Evolutionary conservation across 2,113 vertebrate species (phyloP).

Genomic region (Morone saxatilis): DNA sequence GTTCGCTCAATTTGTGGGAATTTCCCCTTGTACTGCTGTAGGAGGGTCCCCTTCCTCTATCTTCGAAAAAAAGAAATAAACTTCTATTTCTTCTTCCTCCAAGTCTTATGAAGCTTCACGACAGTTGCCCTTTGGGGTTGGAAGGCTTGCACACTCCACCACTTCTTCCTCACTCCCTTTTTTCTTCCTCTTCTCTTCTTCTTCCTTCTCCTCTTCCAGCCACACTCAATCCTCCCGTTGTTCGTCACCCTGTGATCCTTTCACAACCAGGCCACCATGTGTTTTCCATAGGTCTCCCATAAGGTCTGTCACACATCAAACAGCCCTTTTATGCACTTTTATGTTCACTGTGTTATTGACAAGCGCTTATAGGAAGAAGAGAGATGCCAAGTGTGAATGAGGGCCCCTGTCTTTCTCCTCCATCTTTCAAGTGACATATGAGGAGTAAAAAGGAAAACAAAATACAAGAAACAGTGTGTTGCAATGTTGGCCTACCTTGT

Average conservation of each 20-base stretch:
- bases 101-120: conserved; percentile 41
- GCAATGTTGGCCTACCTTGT: background rate
- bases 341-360: conserved; percentile 41
- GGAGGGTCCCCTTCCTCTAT: conserved; percentile 47
- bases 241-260: conserved; percentile 58
- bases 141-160: conserved; percentile 32
- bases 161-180: conserved; percentile 34
- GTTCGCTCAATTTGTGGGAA: conserved; percentile 57
- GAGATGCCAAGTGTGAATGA: conserved; percentile 31
- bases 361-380: background rate
- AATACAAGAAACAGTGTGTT: background rate
- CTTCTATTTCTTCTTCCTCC: conserved; percentile 39
- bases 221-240: conserved; percentile 63
- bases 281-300: conserved; percentile 54
- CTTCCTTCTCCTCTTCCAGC: conserved; percentile 13
- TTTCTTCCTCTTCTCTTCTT: conserved; percentile 31
- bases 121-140: conserved; percentile 65
- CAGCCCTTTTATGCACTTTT: conserved; percentile 42
- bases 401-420: background rate
- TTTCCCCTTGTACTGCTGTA: conserved; percentile 58
- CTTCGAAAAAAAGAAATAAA: conserved; percentile 31
- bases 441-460: background rate
- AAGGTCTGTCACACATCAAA: conserved; percentile 70
- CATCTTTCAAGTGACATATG: conserved; percentile 28
- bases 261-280: conserved; percentile 25